phyloP scores from a whole-genome alignment of 1,140 invertebrate species.

The Mactra quadrangularis region DNA sequence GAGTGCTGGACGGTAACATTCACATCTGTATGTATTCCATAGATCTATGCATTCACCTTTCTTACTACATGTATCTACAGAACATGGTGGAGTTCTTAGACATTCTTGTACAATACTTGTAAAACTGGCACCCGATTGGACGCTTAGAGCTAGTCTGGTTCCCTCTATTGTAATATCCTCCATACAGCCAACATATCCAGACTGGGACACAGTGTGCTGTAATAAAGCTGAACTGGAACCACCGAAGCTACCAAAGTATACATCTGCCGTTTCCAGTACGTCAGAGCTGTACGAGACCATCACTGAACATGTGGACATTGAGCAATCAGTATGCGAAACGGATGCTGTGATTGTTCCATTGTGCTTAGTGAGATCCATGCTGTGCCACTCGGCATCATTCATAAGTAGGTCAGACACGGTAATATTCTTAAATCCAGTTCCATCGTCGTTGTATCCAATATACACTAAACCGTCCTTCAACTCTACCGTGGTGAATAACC shows the following conservation, averaged over 20 bases:
- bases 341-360: background rate
- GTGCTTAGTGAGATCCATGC: slow-evolving; percentile 32
- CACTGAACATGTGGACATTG: background rate
- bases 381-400: slow-evolving; percentile 70
- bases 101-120: slow-evolving; percentile 86
- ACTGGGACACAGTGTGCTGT: slow-evolving; percentile 22
- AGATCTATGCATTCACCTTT: slow-evolving; percentile 94
- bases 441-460: slow-evolving; percentile 7
- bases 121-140: slow-evolving; percentile 60
- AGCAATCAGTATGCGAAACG: background rate
- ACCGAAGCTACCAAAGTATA: slow-evolving; percentile 16
- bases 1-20: slow-evolving; percentile 93
- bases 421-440: background rate
- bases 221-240: no score
- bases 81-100: slow-evolving; percentile 91
- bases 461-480: slow-evolving; percentile 39
- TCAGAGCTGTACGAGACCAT: background rate
- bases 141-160: slow-evolving; percentile 23
- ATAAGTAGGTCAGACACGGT: slow-evolving; percentile 80
- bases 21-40: slow-evolving; percentile 93
- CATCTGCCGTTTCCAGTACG: background rate
- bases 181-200: slow-evolving; percentile 92
- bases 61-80: slow-evolving; percentile 93
- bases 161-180: slow-evolving; percentile 94
- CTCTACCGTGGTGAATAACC: slow-evolving; percentile 60